These are phyloP conservation scores for Amiota mariae DNA, from an alignment of 2,888 invertebrate species.

Conservation along the genomic window DNA sequence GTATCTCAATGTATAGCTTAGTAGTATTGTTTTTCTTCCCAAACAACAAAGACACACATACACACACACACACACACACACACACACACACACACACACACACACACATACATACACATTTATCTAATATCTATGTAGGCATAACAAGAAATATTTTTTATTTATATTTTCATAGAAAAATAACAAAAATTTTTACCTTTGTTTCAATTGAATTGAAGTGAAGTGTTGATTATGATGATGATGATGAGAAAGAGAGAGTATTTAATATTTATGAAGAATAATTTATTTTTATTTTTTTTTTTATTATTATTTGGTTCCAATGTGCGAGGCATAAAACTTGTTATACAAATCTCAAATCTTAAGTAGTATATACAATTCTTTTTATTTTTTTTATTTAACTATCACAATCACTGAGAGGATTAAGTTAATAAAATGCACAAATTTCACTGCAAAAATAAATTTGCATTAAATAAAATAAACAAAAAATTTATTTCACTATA, in stretches of 20 bases:
- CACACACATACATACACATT: constrained; percentile 33
- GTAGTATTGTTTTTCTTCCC: too few relatives aligned
- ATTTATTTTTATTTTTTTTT: neutral
- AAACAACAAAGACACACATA: neutral
- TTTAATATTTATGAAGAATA: constrained; percentile 6
- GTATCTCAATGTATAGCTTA: too few relatives aligned
- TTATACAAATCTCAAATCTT: neutral
- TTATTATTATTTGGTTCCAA: constrained; percentile 17
- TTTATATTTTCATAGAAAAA: neutral
- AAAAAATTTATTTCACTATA: neutral
- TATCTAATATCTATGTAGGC: neutral
- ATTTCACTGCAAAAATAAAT: too few relatives aligned
- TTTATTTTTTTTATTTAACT: too few relatives aligned
- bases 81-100: neutral
- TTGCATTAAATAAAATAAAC: too few relatives aligned
- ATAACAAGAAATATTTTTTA: neutral
- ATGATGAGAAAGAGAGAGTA: neutral
- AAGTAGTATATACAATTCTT: too few relatives aligned
- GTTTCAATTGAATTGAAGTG: too few relatives aligned
- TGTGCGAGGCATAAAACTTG: constrained; percentile 20
- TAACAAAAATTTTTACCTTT: too few relatives aligned
- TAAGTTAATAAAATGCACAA: too few relatives aligned
- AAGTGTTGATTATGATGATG: too few relatives aligned
- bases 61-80: neutral
- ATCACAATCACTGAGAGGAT: too few relatives aligned